phyloP scores from a whole-genome alignment of 2,113 vertebrate genomes.

The Sylvilagus bachmani region DNA sequence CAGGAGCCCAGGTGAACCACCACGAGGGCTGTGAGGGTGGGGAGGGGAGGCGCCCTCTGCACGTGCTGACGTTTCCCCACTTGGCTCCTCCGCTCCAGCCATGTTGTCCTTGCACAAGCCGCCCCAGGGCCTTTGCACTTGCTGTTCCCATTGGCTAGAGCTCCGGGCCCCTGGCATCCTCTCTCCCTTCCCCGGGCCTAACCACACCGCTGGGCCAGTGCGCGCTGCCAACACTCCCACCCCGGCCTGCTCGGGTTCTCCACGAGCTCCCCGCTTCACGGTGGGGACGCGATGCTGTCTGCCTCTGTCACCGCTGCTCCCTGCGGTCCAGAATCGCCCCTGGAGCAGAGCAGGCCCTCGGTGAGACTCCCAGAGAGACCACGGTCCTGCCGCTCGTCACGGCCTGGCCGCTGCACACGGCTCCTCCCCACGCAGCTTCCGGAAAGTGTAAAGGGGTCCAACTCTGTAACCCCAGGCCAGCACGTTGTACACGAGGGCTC shows the following conservation, averaged over 20 bases:
- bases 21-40: too few relatives aligned
- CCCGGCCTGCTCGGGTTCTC: background rate
- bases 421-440: background rate
- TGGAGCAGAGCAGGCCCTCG: background rate
- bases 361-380: background rate
- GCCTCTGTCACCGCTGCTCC: background rate
- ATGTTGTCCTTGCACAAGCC: too few relatives aligned
- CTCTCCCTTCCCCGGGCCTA: background rate
- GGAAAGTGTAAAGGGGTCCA: too few relatives aligned
- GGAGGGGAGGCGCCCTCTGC: background rate
- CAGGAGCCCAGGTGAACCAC: background rate
- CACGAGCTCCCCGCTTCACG: too few relatives aligned
- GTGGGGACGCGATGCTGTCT: background rate
- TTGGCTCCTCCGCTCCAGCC: background rate
- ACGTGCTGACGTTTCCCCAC: too few relatives aligned
- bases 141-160: too few relatives aligned
- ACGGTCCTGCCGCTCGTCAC: background rate
- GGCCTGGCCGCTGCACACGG: background rate
- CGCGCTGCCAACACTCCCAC: accelerated
- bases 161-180: background rate
- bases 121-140: too few relatives aligned
- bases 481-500: too few relatives aligned
- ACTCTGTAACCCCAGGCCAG: too few relatives aligned
- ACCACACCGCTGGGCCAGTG: background rate
- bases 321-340: background rate